A percentile compares a stretch with the other conserved stretches of the same genome.
phyloP scores from a whole-genome alignment of 2,888 invertebrate genomes.

The Xestia rhomboidea region DNA sequence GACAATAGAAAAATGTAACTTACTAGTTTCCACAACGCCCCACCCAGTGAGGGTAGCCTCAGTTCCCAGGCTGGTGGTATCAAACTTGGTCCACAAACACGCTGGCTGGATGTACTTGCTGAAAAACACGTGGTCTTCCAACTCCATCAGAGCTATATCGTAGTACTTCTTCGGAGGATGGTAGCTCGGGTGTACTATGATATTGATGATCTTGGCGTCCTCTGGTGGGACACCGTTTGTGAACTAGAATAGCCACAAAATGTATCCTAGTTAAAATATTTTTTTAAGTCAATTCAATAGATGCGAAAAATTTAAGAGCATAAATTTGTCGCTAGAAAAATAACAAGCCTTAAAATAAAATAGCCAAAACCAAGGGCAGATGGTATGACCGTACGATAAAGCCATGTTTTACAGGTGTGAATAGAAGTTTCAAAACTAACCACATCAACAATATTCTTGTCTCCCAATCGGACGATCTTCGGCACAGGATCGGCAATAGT shows the following conservation, averaged over 20 bases:
- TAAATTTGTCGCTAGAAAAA: background rate
- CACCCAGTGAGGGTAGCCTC: conserved; percentile 78
- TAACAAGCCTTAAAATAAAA: background rate
- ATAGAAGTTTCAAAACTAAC: conserved; percentile 55
- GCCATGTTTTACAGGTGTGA: background rate
- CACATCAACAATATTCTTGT: conserved; percentile 73
- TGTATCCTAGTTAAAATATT: background rate
- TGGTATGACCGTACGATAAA: background rate
- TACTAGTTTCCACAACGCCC: conserved; percentile 79
- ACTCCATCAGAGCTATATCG: conserved; percentile 81
- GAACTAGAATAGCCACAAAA: conserved; percentile 22
- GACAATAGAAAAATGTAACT: conserved; percentile 9
- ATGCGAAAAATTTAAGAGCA: background rate
- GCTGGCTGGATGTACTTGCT: conserved; percentile 76
- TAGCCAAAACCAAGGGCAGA: background rate
- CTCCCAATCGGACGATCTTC: conserved; percentile 78
- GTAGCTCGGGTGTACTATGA: conserved; percentile 77
- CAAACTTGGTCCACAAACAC: conserved; percentile 75
- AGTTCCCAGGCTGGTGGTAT: conserved; percentile 65
- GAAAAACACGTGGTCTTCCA: conserved; percentile 71
- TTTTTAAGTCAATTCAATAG: background rate
- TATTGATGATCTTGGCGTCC: conserved; percentile 72
- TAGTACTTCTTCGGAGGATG: conserved; percentile 77
- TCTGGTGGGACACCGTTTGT: conserved; percentile 32
- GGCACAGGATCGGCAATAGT: conserved; percentile 72